phyloP scores from a whole-genome alignment of 2,888 invertebrate genomes.

The Xestoiulus laeticollis region DNA sequence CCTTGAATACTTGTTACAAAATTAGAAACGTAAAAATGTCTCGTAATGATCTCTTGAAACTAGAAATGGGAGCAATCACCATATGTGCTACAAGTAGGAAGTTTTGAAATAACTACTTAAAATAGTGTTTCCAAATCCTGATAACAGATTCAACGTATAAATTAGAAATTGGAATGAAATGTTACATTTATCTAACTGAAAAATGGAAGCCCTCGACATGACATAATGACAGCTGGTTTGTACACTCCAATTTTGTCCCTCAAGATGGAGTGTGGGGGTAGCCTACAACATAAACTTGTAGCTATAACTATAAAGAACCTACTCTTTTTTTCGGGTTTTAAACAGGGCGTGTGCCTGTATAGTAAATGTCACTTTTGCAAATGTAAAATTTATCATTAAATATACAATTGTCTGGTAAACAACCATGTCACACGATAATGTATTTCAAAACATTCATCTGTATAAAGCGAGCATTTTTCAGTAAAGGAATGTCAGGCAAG shows the following conservation, averaged over 20 bases:
- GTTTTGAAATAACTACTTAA: neutral
- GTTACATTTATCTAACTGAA: neutral
- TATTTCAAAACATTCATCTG: neutral
- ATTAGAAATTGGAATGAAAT: neutral
- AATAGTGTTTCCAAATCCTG: neutral
- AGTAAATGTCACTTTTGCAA: neutral
- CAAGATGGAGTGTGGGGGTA: neutral
- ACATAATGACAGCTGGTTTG: neutral
- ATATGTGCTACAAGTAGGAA: neutral
- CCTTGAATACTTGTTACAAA: neutral
- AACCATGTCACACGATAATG: neutral
- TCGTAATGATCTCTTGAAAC: conserved; percentile 9
- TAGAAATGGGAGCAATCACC: neutral
- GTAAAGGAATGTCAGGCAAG: neutral
- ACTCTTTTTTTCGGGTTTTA: neutral
- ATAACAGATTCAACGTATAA: neutral
- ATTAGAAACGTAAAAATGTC: conserved; percentile 1
- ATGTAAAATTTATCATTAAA: neutral
- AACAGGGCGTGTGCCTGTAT: neutral
- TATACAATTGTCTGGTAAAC: conserved; percentile 20
- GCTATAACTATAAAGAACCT: neutral
- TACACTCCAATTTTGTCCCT: neutral
- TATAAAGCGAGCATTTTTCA: neutral
- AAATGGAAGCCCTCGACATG: neutral
- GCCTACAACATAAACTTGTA: neutral